Evolutionary conservation across 2,113 vertebrate genomes (phyloP).

Genomic region (Speoplatyrhinus poulsoni): DNA sequence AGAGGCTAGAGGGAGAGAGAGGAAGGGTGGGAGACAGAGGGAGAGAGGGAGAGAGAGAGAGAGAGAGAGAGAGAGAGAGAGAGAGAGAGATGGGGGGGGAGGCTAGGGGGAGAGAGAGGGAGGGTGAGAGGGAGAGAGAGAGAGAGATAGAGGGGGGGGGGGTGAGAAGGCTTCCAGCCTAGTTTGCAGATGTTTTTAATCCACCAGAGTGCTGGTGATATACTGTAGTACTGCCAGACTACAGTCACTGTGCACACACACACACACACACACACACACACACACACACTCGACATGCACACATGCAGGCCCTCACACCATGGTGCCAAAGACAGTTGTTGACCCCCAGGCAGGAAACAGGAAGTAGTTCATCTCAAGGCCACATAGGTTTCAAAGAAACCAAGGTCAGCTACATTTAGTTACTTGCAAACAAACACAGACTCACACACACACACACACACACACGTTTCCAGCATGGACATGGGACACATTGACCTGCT

Average conservation of each 20-base stretch:
- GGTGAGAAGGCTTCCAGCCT: constrained; percentile 49
- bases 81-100: constrained; percentile 6
- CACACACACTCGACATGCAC: not conserved
- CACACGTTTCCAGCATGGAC: constrained; percentile 2
- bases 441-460: not conserved
- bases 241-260: constrained; percentile 28
- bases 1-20: constrained; percentile 3
- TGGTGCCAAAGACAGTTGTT: constrained; percentile 57
- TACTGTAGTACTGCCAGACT: constrained; percentile 44
- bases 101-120: constrained; percentile 6
- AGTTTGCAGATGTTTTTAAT: constrained; percentile 78
- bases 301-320: constrained; percentile 8
- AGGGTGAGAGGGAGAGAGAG: no score
- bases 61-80: no score
- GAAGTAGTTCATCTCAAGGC: constrained; percentile 58
- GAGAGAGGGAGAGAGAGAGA: constrained; percentile 7
- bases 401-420: constrained; percentile 12
- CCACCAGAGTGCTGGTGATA: constrained; percentile 49
- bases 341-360: constrained; percentile 47
- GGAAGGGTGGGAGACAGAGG: not conserved
- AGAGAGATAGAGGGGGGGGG: constrained; percentile 5
- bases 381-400: constrained; percentile 19
- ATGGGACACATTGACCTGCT: no score
- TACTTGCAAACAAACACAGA: not conserved
- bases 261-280: constrained; percentile 21